Evolutionary conservation across 1,140 invertebrate species (phyloP).

Genomic region (Papilio polyxenes): DNA sequence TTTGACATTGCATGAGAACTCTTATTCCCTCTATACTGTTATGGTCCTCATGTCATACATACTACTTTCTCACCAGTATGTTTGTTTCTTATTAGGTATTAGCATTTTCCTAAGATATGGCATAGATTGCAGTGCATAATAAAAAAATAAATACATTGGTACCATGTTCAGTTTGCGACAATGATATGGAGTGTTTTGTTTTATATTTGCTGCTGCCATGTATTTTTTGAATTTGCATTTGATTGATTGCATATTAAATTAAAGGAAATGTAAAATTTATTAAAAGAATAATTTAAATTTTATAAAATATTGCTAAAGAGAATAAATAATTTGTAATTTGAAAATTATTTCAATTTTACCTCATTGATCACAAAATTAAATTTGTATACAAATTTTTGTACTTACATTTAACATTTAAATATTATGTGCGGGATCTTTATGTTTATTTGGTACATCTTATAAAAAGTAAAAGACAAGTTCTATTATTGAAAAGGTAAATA

Average conservation of each 20-base stretch:
- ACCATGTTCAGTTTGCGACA: neutral
- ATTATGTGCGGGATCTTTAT: no score
- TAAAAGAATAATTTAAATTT: neutral
- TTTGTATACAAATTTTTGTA: no score
- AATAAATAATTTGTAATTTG: conserved; percentile 17
- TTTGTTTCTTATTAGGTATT: no score
- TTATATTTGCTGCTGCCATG: neutral
- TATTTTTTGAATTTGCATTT: neutral
- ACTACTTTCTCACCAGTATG: no score
- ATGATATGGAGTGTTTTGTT: neutral
- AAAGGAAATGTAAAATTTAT: conserved; percentile 3
- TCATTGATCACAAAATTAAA: no score
- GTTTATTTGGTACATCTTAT: no score
- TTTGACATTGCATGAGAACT: no score
- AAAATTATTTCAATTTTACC: neutral
- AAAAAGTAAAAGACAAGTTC: no score
- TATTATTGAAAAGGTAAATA: neutral
- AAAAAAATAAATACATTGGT: neutral
- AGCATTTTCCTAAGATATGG: neutral
- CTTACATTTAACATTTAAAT: no score
- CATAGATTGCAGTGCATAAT: neutral
- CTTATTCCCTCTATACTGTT: no score
- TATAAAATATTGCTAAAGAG: neutral
- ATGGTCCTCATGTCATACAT: no score
- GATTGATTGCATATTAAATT: no score